Evolutionary conservation across 2,888 invertebrate species (phyloP), one percentile per base, ranked within the genome.

Genomic region (Lissocephala sabroskyi): DNA sequence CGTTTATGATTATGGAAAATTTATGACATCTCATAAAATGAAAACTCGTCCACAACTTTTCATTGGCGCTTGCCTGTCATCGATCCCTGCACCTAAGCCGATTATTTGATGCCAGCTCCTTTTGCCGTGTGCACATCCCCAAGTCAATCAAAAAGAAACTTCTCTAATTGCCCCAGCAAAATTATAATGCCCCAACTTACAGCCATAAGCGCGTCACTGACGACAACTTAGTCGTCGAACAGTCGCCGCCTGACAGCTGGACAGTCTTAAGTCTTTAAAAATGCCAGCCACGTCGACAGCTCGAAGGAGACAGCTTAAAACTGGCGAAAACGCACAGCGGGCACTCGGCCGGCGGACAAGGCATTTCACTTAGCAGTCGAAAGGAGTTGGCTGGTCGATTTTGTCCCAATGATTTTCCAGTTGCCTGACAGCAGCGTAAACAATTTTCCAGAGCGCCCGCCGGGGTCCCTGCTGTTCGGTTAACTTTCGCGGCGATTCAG

Each of bases 351-450:
- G 3, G 23, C 3, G 7, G 23, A 23, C 67, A 67, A 63, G 61
- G 53, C 75, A 65, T 59, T 74, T 67, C 75, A 75, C 75, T 73
- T 67, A 70, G 48, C 61, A 11, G 9, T 10, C 40, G 32, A 45
- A 10, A 10, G 37, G 14, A 35, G 35, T 35, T 3, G 4, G 3
- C 23, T 23, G 23, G n/a, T n/a, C n/a, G 7, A 23, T 30, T 63
- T 70, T 73, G 65, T 65, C 57, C 57, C 68, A 68, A 73, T 68
- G 68, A 73, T 68, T 68, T 68, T 73, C 68, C 73, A 73, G 73
- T 65, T 65, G 7, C 45, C 45, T 45, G 42, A 43, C 9, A 52
- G 52, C 54, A 23, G 59, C 49, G 60, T 61, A 63, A 56, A 61
- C 59, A 64, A 60, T 67, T 64, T 64, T 52, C 59, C 43, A 46